Conservation (phyloP, 2,113 vertebrate genomes). For the Lonchura striata region DNA sequence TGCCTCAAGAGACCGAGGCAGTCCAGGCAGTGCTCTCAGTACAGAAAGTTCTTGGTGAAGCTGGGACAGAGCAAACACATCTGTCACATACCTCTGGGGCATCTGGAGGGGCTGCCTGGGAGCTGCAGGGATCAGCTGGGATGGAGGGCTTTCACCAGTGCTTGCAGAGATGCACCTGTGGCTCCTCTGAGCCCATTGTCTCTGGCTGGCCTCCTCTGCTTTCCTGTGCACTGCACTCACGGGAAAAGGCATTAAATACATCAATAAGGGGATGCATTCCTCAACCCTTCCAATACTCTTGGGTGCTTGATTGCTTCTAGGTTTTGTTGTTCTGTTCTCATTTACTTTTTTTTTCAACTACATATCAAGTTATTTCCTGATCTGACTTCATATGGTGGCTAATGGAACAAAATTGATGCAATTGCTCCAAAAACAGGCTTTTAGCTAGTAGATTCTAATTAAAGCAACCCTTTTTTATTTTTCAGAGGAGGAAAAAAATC, state of each 20-base stretch:
- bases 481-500: neutral
- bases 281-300: neutral
- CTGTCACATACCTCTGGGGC: neutral
- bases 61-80: neutral
- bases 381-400: neutral
- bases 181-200: neutral
- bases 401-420: slow-evolving; percentile 57
- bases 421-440: slow-evolving; percentile 7
- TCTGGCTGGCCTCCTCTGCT: neutral
- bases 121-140: neutral
- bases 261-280: neutral
- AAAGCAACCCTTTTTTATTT: slow-evolving; percentile 1
- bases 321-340: slow-evolving; percentile 1
- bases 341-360: neutral
- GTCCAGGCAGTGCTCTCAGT: neutral
- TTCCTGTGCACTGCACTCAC: neutral
- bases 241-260: neutral
- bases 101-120: neutral
- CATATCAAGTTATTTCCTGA: neutral
- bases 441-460: slow-evolving; percentile 41
- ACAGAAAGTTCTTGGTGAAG: neutral
- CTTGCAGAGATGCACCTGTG: neutral
- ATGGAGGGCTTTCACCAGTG: neutral
- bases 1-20: neutral
- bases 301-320: neutral